These are phyloP conservation scores for Stichopus horrens DNA, from an alignment of 53 echinoderm and acorn worm species.

Conservation along the genomic window DNA sequence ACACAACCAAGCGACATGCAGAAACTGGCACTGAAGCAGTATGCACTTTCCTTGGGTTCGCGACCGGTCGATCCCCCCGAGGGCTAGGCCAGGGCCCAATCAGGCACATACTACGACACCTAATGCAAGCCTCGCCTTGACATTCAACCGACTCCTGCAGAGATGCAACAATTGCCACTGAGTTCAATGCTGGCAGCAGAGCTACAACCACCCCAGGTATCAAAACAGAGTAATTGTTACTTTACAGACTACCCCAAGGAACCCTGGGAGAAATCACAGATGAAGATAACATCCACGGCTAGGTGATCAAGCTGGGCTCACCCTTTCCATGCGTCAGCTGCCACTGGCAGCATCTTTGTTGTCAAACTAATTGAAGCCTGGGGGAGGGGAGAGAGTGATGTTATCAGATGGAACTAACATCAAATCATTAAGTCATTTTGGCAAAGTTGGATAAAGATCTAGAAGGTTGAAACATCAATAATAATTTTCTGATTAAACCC, in stretches of 20 bases:
- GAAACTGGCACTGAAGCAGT: not conserved
- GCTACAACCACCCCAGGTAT: not conserved
- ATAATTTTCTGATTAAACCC: no score
- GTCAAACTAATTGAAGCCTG: not conserved
- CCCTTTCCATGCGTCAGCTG: not conserved
- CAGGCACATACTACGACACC: not conserved
- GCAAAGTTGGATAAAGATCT: not conserved
- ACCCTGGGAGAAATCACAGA: not conserved
- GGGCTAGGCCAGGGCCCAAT: not conserved
- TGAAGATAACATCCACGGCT: not conserved
- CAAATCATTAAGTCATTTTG: not conserved
- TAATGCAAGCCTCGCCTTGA: slow-evolving; percentile 8
- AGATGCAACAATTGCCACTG: not conserved
- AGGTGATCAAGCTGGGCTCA: slow-evolving; percentile 15
- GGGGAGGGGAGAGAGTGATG: not conserved
- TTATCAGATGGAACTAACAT: not conserved
- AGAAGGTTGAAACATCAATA: no score
- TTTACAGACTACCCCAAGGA: not conserved
- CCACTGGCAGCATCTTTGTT: not conserved
- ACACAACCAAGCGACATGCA: no score
- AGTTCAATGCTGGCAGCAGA: not conserved
- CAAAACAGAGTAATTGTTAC: not conserved
- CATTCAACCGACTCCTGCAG: not conserved
- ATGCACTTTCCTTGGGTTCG: slow-evolving; percentile 16
- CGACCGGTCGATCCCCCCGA: not conserved